phyloP scores from a whole-genome alignment of 2,113 vertebrate species.

The Taurulus bubalis region DNA sequence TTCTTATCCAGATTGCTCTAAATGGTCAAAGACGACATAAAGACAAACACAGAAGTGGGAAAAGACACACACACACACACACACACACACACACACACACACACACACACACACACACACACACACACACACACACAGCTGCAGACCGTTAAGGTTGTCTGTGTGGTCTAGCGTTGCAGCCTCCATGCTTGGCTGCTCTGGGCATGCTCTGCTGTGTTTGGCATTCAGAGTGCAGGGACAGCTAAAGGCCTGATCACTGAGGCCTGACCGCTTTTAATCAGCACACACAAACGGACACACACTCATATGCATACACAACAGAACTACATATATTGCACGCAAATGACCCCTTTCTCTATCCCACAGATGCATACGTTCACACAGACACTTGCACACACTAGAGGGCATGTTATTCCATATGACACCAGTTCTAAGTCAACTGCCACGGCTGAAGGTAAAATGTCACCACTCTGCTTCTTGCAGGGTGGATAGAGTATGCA shows the following conservation, averaged over 20 bases:
- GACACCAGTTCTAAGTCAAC: conserved; percentile 65
- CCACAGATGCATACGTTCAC: conserved; percentile 19
- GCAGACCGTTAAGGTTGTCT: conserved; percentile 62
- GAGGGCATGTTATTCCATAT: conserved; percentile 48
- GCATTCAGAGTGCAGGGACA: conserved; percentile 77
- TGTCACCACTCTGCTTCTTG: conserved; percentile 57
- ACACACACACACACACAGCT: conserved; percentile 53
- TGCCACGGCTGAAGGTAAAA: conserved; percentile 62
- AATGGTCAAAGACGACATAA: conserved; percentile 19
- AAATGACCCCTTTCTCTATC: conserved; percentile 24
- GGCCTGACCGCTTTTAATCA: conserved; percentile 84
- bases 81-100: conserved; percentile 47
- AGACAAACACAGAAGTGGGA: conserved; percentile 33
- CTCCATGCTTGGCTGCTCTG: conserved; percentile 75
- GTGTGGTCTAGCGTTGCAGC: conserved; percentile 55
- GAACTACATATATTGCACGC: conserved; percentile 24
- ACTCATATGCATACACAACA: conserved; percentile 59
- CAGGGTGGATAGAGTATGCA: conserved; percentile 18
- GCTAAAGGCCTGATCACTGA: conserved; percentile 80
- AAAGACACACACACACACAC: conserved; percentile 37
- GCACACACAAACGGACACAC: conserved; percentile 61
- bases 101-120: conserved; percentile 33
- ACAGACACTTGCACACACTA: conserved; percentile 22
- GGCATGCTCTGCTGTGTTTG: conserved; percentile 81
- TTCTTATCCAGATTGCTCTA: conserved; percentile 10